Percentiles rank a stretch among this genome's conserved stretches.
phyloP scores from a whole-genome alignment of 2,888 invertebrate species.

The Julus scandinavius region DNA sequence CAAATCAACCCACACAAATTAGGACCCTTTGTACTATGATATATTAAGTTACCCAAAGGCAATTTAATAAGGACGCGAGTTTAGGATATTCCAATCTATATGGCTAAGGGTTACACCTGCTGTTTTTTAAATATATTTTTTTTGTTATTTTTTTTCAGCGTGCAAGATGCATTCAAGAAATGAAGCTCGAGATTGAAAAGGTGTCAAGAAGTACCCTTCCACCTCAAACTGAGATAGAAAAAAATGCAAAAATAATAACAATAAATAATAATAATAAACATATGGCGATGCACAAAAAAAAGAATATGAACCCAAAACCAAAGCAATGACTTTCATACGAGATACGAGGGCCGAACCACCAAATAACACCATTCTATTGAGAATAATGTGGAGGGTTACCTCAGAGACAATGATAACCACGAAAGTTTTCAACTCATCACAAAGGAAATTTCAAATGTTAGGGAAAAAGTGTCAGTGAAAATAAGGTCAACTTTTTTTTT shows the following conservation, averaged over 20 bases:
- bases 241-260: constrained; percentile 28
- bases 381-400: not conserved
- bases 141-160: not conserved
- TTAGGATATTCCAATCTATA: constrained; percentile 3
- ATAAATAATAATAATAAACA: constrained; percentile 29
- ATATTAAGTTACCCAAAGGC: constrained; percentile 42
- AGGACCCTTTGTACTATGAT: constrained; percentile 34
- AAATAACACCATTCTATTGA: not conserved
- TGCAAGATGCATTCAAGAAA: not conserved
- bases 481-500: not conserved
- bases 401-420: constrained; percentile 5
- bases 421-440: constrained; percentile 22
- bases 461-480: constrained; percentile 21
- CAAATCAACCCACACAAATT: constrained; percentile 42
- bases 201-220: constrained; percentile 37
- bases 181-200: not conserved
- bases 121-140: not conserved
- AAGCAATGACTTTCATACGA: not conserved
- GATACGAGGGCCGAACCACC: not conserved
- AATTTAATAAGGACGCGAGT: constrained; percentile 36
- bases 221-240: not conserved
- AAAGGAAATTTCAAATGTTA: not conserved
- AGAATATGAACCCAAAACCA: not conserved
- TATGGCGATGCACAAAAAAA: not conserved
- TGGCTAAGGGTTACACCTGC: not conserved